Evolutionary conservation across 1,140 invertebrate genomes (phyloP), one percentile per base, ranked within the genome.

Genomic region (Drosophila pseudoobscura): DNA sequence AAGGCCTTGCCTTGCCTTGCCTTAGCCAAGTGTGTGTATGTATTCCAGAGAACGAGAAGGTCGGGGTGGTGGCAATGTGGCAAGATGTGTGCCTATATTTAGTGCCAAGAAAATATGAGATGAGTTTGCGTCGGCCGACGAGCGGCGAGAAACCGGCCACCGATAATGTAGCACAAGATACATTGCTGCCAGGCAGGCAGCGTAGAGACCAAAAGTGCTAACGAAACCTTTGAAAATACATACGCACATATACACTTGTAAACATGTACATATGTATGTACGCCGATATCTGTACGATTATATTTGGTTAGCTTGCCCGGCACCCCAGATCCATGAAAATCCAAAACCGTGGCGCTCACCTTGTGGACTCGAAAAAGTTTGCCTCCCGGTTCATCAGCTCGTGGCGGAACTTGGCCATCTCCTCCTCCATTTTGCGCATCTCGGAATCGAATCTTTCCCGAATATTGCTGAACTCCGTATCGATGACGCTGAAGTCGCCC

Each of bases 391-490:
- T 97, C 95, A 98, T 96, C 54, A 99, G 93, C 92, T 98, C 97
- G 63, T 96, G 96, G 72, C 98, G 94, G 93, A 99, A 98, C 92
- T 96, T 96, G 91, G 96, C 96, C 98, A 99, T 99, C 93, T 99
- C 98, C 78, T 99, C 97, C 93, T 99, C 98, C 97, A 99, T 99
- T 93, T 97, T 97, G 80, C 95, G 94, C 98, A 99, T 99, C 94
- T 99, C 98, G 29, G 87, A 95, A 92, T 99, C 98, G 92, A 99
- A 99, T 68, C 97, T 94, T 91, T 98, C 97, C 70, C 97, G 95
- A 91, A 99, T 99, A 92, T 96, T 97, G 85, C 96, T 97, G 93
- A 99, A 99, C 93, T 99, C 98, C 53, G 96, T 96, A 92, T 99
- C 98, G 92, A 99, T 97, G 75, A 99, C 97, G 92, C 96, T 97